Evolutionary conservation across 2,797 vertebrate genomes (phyloP).

Genomic region (Leucoraja ocellata): DNA sequence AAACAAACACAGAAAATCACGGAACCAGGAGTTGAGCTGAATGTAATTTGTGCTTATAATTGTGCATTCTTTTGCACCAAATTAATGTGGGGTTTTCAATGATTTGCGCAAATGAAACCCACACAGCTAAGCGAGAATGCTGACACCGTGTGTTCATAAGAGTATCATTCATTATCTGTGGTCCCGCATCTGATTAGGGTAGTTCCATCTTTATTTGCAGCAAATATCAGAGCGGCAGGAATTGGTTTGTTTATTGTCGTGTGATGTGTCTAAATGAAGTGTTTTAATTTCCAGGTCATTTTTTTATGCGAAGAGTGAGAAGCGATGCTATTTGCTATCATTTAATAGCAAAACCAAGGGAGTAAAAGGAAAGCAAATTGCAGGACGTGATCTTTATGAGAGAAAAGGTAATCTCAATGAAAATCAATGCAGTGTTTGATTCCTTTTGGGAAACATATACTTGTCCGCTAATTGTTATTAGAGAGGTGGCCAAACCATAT

Average conservation of each 20-base stretch:
- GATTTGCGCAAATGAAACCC: background rate
- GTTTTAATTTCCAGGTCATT: conserved; percentile 76
- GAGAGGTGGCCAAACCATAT: background rate
- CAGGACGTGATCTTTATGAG: conserved; percentile 85
- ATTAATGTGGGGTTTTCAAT: too few species aligned
- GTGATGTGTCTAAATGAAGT: background rate
- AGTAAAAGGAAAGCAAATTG: conserved; percentile 70
- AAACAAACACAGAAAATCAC: background rate
- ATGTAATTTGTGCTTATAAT: background rate
- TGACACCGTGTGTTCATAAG: background rate
- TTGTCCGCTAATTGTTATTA: background rate
- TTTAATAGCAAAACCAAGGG: conserved; percentile 80
- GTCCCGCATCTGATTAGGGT: too few species aligned
- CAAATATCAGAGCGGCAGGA: background rate
- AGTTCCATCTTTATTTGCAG: background rate
- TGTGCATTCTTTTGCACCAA: background rate
- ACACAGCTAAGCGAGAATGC: background rate
- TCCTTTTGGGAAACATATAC: background rate
- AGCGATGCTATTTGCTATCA: conserved; percentile 89
- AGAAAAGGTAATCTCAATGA: conserved; percentile 79
- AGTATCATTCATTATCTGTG: background rate
- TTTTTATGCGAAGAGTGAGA: conserved; percentile 85
- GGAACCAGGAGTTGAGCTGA: background rate
- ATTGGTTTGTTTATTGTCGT: background rate
- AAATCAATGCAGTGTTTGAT: too few species aligned